Base-by-base conservation (phyloP, 2,113 vertebrate genomes). In the Calyptomena viridis region DNA sequence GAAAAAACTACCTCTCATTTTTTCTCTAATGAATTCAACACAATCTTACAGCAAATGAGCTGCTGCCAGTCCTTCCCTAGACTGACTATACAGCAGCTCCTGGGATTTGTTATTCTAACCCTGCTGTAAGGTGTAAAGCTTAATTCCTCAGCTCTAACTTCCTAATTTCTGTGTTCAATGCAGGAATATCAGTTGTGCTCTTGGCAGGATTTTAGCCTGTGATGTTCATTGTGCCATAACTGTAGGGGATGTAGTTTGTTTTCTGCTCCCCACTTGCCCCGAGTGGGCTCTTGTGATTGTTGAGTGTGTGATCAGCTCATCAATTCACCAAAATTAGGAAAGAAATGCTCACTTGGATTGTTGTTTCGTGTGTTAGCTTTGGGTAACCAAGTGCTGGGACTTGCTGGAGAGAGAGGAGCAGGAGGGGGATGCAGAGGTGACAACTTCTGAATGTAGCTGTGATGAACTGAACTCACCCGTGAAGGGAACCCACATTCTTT, bases 381-480 rank as follows among this genome's bases (percentile, higher is more conserved):
- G 5, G 2, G 17, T 77, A 47, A 17, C 13, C 3, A 10, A 24
- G 14, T 58, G 18, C 49, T 83, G 56, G 44, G 72, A 85, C 53
- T 84, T 79, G 18, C 21, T 60, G 60, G 27, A 44, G 22, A 28
- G 8, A 16, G 64, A 74, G 52, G 40, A 85, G 40, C 42, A 64
- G 66, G 33, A 28, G 8, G 27, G 74, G 68, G 40, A 7, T 14
- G 21, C 23, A 22, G 50, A 63, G 50, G 21, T 30, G 64, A 28
- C 14, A 74, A 1, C 59, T 69, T 21, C 25, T 5, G 9, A 22
- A 72, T 76, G 4, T 27, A 44, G 11, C 66, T 74, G 20, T 74
- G 25, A 12, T 14, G 23, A 53, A 16, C 40, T 77, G 44, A 21
- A n/a, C 37, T 90, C 0, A 0, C 14, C 30, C 35, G 11, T 1